Conservation (phyloP, 2,888 invertebrate genomes). For the Yponomeuta sedellus region DNA sequence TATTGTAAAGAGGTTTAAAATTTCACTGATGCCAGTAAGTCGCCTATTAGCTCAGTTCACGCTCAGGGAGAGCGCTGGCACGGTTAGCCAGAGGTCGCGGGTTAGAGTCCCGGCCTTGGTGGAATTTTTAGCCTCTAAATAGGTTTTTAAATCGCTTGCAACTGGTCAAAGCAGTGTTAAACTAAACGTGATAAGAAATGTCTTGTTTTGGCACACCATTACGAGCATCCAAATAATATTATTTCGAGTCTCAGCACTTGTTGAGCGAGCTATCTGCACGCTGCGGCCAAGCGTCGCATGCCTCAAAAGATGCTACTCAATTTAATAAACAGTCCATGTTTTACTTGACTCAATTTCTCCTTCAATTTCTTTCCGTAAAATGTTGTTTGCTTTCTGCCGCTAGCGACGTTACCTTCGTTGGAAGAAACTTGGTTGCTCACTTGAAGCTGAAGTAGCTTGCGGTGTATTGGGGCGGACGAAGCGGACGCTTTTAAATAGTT, state of each 20-base stretch:
- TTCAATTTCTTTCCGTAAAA: not conserved
- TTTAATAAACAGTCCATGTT: not conserved
- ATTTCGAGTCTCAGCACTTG: not conserved
- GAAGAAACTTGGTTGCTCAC: not conserved
- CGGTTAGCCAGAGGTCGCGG: too few relatives aligned
- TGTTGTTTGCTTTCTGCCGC: not conserved
- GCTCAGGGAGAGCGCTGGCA: too few relatives aligned
- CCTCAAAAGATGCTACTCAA: not conserved
- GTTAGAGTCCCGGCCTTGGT: too few relatives aligned
- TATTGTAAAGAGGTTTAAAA: too few relatives aligned
- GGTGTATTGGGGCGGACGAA: not conserved
- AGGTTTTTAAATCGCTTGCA: too few relatives aligned
- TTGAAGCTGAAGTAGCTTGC: not conserved
- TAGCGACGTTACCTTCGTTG: not conserved
- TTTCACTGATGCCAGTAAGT: too few relatives aligned
- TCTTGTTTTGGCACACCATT: too few relatives aligned
- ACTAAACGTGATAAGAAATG: too few relatives aligned
- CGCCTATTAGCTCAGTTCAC: too few relatives aligned
- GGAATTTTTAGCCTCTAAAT: too few relatives aligned
- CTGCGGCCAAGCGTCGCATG: not conserved
- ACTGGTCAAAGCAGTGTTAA: too few relatives aligned
- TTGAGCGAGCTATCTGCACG: not conserved
- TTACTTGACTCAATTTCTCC: not conserved
- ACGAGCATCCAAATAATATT: too few relatives aligned
- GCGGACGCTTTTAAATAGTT: not conserved